A percentile compares a stretch with the other conserved stretches of the same genome.
These are phyloP conservation scores for Synergus laeviventris DNA, from an alignment of 2,888 invertebrate genomes.

Conservation along the genomic window DNA sequence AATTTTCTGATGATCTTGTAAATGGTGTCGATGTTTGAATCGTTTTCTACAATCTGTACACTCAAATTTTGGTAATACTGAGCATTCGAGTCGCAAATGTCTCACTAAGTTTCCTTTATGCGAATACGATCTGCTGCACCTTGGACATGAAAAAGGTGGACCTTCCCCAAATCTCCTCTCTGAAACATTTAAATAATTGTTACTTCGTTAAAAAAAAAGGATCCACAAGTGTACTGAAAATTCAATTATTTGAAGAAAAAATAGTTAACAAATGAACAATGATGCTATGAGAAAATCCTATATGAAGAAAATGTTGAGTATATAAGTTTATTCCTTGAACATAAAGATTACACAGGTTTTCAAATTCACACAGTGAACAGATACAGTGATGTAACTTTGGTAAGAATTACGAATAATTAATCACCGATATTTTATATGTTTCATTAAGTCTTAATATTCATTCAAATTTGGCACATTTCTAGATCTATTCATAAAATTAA, in stretches of 20 bases:
- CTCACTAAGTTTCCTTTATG: slow-evolving; percentile 71
- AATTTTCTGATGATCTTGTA: slow-evolving; percentile 46
- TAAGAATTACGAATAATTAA: too few relatives aligned
- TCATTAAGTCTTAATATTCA: not conserved
- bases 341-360: not conserved
- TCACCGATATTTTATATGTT: not conserved
- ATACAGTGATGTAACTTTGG: not conserved
- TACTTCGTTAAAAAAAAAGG: not conserved
- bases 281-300: not conserved
- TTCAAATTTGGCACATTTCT: not conserved
- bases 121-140: slow-evolving; percentile 70
- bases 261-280: not conserved
- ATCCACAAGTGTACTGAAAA: not conserved
- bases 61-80: slow-evolving; percentile 65
- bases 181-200: not conserved
- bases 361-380: not conserved
- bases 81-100: slow-evolving; percentile 68
- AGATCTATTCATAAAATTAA: not conserved
- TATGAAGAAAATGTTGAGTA: not conserved
- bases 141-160: slow-evolving; percentile 55
- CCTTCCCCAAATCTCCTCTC: not conserved
- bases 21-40: slow-evolving; percentile 75
- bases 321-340: not conserved
- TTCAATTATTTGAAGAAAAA: not conserved
- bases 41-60: slow-evolving; percentile 70